Percentiles rank a stretch among this genome's conserved stretches.
phyloP scores from a whole-genome alignment of 2,113 vertebrate genomes.

The Ammodytes dubius region DNA sequence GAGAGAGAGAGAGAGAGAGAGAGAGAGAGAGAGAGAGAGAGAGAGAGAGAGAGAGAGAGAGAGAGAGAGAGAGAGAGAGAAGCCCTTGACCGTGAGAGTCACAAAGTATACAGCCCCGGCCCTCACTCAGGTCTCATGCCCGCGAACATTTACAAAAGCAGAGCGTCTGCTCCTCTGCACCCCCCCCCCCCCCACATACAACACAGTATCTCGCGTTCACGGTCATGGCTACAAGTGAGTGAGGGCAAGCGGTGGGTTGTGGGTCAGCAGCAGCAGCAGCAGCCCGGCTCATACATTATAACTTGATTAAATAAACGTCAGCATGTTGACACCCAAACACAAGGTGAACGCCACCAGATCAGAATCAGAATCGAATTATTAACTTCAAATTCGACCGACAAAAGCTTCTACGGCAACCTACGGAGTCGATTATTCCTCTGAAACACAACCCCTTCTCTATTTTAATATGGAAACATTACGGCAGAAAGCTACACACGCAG shows the following conservation, averaged over 20 bases:
- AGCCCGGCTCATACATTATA: not conserved
- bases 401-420: too few species aligned
- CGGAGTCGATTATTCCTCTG: too few species aligned
- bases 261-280: not conserved
- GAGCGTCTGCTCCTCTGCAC: not conserved
- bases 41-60: not conserved
- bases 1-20: not conserved
- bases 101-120: constrained; percentile 7
- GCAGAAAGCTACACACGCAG: too few species aligned
- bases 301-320: not conserved
- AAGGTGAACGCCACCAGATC: not conserved
- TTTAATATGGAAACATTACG: too few species aligned
- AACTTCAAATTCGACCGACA: too few species aligned
- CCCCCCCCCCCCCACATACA: too few species aligned
- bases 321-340: not conserved
- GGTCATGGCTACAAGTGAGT: not conserved
- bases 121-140: not conserved
- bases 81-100: constrained; percentile 79
- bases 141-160: constrained; percentile 36
- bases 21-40: constrained; percentile 4
- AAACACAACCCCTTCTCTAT: not conserved
- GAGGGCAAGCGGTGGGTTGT: not conserved
- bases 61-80: not conserved
- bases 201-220: constrained; percentile 1
- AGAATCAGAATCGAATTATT: too few species aligned